Conservation (phyloP, 2,797 vertebrate genomes). For the Crocodylus rhombifer region DNA sequence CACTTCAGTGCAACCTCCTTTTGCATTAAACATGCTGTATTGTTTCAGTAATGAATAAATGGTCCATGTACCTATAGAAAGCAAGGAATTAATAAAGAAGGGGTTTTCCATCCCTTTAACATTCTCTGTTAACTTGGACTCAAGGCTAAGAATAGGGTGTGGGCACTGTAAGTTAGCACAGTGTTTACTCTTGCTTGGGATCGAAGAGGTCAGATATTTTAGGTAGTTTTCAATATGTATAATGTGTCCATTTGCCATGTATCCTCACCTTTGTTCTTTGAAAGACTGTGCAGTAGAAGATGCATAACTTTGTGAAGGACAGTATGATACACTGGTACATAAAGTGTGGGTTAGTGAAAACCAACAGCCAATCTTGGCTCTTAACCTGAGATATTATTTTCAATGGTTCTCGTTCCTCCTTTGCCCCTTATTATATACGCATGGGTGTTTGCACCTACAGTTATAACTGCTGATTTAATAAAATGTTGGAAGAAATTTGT, state of each 20-base stretch:
- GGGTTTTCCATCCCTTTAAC: no score
- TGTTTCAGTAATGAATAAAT: no score
- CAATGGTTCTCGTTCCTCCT: not conserved
- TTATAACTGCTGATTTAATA: not conserved
- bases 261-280: not conserved
- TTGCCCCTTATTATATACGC: not conserved
- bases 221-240: not conserved
- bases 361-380: not conserved
- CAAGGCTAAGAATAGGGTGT: no score
- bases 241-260: not conserved
- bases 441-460: not conserved
- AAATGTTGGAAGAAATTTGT: not conserved
- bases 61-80: no score
- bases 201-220: not conserved
- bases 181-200: not conserved
- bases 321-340: not conserved
- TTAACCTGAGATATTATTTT: not conserved
- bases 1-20: no score
- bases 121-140: no score
- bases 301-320: not conserved
- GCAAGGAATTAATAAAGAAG: no score
- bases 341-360: not conserved
- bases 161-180: no score
- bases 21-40: no score
- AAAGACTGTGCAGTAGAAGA: not conserved